Evolutionary conservation across 2,113 vertebrate genomes (phyloP), one percentile per base, ranked within the genome.

Genomic region (Prunella himalayana): DNA sequence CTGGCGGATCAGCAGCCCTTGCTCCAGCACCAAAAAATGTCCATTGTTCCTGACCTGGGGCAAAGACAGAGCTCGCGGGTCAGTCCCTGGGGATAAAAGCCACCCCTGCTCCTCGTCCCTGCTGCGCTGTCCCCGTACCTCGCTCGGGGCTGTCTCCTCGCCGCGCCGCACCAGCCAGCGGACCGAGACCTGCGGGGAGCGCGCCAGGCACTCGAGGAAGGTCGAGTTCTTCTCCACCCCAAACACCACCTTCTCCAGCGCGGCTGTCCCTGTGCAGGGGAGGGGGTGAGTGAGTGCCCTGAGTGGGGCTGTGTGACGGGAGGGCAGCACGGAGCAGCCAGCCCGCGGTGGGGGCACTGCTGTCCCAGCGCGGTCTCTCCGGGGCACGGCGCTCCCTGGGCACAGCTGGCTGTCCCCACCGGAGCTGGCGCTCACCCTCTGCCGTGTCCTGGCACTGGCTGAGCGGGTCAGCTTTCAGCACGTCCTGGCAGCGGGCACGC

Each of bases 181-280:
- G n/a, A 98, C 13, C 4, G 95, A 82, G 0, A 97, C 97, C 97
- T 98, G 98, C 0, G 97, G 94, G 5, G 98, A 98, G 30, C 71
- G 96, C 2, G 98, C 83, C 19, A 92, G 54, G 57, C 99, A 99
- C 94, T 99, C 98, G 17, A 99, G 97, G 95, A 98, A 99, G 18
- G 98, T 98, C 17, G 99, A 95, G 92, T 99, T 99, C 30, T 98
- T 98, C 91, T 99, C 98, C 51, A 99, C 98, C 1, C 98, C 98
- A 23, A 98, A 99, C 56, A 98, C 87, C 41, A 92, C 20, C 95
- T 98, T 98, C 78, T 98, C 97, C 44, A 56, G 39, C 0, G 91
- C 91, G 16, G 94, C 50, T 0, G 61, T 71, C 14, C 94, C 98
- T 98, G 95, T 3, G 6, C 1, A 3, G 35, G 39, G 23, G 15